These are phyloP conservation scores for Tolmerus cingulatus DNA, from an alignment of 2,888 invertebrate genomes.

Conservation along the genomic window DNA sequence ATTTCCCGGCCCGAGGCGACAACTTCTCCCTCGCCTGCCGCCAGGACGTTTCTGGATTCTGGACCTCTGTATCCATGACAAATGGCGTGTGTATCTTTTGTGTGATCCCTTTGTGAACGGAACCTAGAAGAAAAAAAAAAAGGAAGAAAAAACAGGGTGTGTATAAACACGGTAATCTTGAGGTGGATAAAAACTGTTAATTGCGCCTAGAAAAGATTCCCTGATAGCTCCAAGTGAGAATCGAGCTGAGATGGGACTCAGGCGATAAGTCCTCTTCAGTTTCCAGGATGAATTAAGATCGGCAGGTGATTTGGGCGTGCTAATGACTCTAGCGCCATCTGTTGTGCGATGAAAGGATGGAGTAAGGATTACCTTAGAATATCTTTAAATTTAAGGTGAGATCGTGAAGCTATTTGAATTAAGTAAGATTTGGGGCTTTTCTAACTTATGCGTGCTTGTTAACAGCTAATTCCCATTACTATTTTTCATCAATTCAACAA, in stretches of 20 bases:
- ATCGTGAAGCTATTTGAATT: background rate
- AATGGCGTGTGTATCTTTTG: background rate
- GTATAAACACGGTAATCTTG: background rate
- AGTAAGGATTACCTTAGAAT: background rate
- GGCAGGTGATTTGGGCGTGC: background rate
- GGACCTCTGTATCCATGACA: background rate
- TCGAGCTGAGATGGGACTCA: background rate
- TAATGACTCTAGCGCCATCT: background rate
- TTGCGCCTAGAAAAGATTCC: background rate
- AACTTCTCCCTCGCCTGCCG: background rate
- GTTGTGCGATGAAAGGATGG: background rate
- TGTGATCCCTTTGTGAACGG: background rate
- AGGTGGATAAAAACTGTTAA: conserved; percentile 19
- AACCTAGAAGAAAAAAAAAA: background rate
- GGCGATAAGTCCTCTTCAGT: background rate
- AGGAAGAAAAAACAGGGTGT: background rate
- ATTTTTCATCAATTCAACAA: no score
- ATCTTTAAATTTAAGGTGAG: background rate
- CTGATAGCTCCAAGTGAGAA: background rate
- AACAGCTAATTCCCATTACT: no score
- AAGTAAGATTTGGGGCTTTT: background rate
- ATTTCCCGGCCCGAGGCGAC: background rate
- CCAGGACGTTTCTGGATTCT: background rate
- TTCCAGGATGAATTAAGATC: background rate
- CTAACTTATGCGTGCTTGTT: background rate